phyloP scores from a whole-genome alignment of 2,797 vertebrate genomes.

The Sitta carolinensis region DNA sequence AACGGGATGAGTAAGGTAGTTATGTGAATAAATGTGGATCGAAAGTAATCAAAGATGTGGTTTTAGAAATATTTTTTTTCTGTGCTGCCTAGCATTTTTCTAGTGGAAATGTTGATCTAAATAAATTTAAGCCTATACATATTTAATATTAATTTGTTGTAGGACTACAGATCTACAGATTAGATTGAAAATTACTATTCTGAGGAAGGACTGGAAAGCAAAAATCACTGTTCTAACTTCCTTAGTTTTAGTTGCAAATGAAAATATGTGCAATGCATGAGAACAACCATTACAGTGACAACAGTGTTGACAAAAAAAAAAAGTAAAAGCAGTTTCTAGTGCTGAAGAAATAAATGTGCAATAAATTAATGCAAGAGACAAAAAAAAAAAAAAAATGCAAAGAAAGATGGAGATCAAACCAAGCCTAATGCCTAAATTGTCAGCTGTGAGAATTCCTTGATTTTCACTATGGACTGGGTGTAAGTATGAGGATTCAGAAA shows the following conservation, averaged over 20 bases:
- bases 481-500: not conserved
- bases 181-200: not conserved
- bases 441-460: not conserved
- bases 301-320: not conserved
- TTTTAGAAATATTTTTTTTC: not conserved
- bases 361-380: not conserved
- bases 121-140: not conserved
- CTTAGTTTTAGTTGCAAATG: not conserved
- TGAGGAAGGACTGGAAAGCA: not conserved
- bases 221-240: not conserved
- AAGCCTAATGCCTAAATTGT: not conserved
- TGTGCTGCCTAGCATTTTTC: not conserved
- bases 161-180: not conserved
- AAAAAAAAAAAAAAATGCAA: not conserved
- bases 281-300: not conserved
- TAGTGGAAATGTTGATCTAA: not conserved
- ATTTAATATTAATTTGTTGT: not conserved
- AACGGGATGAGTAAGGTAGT: not conserved
- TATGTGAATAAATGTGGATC: not conserved
- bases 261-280: not conserved
- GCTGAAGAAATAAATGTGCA: not conserved
- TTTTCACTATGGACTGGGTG: not conserved
- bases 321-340: not conserved
- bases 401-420: not conserved
- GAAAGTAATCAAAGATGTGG: not conserved